Evolutionary conservation across 2,888 invertebrate genomes (phyloP).

Genomic region (Apodemia zela): DNA sequence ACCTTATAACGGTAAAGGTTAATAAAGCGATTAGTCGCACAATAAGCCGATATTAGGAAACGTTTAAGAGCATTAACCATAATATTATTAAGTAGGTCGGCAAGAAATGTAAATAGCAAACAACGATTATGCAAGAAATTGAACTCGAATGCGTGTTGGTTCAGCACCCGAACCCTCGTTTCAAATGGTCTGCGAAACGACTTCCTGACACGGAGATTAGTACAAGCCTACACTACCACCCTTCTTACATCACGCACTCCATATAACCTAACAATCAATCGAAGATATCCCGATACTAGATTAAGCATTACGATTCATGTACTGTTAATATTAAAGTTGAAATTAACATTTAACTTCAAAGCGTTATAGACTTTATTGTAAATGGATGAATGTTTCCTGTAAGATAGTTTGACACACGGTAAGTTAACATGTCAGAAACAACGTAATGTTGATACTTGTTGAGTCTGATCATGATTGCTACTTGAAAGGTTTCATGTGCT

Average conservation of each 20-base stretch:
- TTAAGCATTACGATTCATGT: slow-evolving; percentile 29
- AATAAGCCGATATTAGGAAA: slow-evolving; percentile 8
- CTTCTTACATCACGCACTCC: slow-evolving; percentile 79
- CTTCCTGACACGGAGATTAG: slow-evolving; percentile 81
- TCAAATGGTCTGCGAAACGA: slow-evolving; percentile 79
- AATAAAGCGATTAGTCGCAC: slow-evolving; percentile 5
- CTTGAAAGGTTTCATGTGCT: slow-evolving; percentile 36
- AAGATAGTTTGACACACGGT: slow-evolving; percentile 75
- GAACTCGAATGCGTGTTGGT: slow-evolving; percentile 72
- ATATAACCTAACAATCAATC: slow-evolving; percentile 47
- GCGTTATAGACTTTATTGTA: slow-evolving; percentile 17
- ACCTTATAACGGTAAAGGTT: neutral
- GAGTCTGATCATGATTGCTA: slow-evolving; percentile 56
- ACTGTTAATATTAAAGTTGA: slow-evolving; percentile 43
- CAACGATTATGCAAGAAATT: slow-evolving; percentile 70
- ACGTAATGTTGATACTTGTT: slow-evolving; percentile 60
- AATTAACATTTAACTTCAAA: slow-evolving; percentile 36
- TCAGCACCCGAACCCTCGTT: slow-evolving; percentile 63
- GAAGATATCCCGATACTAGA: slow-evolving; percentile 50
- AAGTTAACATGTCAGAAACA: slow-evolving; percentile 78
- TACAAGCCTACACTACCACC: slow-evolving; percentile 79
- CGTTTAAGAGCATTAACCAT: slow-evolving; percentile 11
- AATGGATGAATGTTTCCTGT: slow-evolving; percentile 39
- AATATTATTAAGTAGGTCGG: slow-evolving; percentile 42
- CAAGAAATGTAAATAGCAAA: slow-evolving; percentile 55